Evolutionary conservation across 2,888 invertebrate genomes (phyloP), one percentile per base, ranked within the genome.

Genomic region (Temnothorax unifasciatus): DNA sequence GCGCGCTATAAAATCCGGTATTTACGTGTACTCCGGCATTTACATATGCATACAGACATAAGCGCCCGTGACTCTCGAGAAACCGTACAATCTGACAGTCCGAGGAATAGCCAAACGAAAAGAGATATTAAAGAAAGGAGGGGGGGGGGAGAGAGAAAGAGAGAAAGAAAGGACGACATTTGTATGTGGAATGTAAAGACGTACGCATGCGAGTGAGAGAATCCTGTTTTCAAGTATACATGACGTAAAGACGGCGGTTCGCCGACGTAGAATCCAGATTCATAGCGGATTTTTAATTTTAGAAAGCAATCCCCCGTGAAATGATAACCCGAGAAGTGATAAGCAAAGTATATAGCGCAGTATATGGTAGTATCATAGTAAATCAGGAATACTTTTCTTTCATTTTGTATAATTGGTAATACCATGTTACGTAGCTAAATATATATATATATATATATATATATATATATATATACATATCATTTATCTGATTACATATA

Each of bases 11-110:
- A 81, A 81, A 66, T 76, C 66, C 25, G 38, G 34, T 61, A 41
- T 73, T 21, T 47, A 21, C 63, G 63, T 75, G 34, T 75, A 47
- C 59, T 66, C 29, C 66, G 21, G 34, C 57, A 91, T 91, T 88
- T 89, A 77, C 91, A 88, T 84, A 89, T 29, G 73, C 52, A 54
- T 34, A 59, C 61, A 66, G 25, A 57, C 57, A 50, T 21, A 41
- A n/a, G 34, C 63, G 47, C 34, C 25, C 61, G 74, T 74, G 75
- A 77, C 47, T 71, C 47, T 25, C 77, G 57, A 59, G 57, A 71
- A 21, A 71, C 47, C 8, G 54, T 66, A 47, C 73, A 59, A 38
- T 41, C 50, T 38, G 64, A 73, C 71, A 47, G 21, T 57, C 11
- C 3, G 18, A 73, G 34, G 8, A 59, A 41, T 57, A 44, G 38